phyloP scores from a whole-genome alignment of 2,888 invertebrate species.

The Cataglyphis cursor region DNA sequence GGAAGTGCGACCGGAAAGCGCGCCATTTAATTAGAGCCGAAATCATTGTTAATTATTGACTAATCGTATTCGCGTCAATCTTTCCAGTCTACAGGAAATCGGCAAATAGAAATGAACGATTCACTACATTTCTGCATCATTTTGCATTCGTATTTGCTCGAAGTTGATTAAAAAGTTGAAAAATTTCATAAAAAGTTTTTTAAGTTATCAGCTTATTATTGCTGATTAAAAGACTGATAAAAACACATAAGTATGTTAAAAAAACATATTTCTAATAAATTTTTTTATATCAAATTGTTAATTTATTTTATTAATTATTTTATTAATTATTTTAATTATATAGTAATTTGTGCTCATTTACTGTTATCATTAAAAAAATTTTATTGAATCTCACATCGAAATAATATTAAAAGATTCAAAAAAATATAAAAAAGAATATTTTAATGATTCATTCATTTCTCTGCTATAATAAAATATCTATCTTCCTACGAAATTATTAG shows the following conservation, averaged over 20 bases:
- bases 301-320: constrained; percentile 2
- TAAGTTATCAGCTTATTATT: not conserved
- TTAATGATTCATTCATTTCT: not conserved
- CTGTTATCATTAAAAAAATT: not conserved
- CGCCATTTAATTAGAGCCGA: constrained; percentile 51
- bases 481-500: not conserved
- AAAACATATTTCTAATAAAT: not conserved
- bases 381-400: not conserved
- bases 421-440: not conserved
- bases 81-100: not conserved
- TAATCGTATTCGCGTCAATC: constrained; percentile 60
- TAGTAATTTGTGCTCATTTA: not conserved
- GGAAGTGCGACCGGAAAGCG: not conserved
- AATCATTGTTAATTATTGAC: constrained; percentile 41
- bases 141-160: not conserved
- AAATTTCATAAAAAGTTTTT: not conserved
- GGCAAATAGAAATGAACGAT: constrained; percentile 11
- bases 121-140: not conserved
- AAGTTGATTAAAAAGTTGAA: not conserved
- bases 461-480: not conserved
- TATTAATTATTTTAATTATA: not conserved
- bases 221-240: not conserved
- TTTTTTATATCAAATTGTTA: not conserved
- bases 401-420: not conserved
- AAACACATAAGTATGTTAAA: too few species aligned